Conservation (phyloP, 1,140 invertebrate species). For the Drosophila nasuta region DNA sequence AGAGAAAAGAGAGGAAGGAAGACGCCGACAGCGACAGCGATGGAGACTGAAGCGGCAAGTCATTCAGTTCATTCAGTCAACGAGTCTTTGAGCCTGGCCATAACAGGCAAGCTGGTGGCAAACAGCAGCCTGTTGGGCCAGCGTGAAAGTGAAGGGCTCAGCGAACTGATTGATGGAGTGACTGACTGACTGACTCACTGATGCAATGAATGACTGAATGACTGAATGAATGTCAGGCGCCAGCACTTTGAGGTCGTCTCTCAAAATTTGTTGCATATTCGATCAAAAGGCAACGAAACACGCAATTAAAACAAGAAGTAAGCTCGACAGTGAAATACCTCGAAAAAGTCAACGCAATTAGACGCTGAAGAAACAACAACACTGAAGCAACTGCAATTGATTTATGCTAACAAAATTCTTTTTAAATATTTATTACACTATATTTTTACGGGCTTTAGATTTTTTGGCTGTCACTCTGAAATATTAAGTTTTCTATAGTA, state of each 20-base stretch:
- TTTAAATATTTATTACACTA: no score
- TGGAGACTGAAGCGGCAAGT: constrained; percentile 12
- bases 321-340: background rate
- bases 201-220: constrained; percentile 56
- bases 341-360: background rate
- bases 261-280: constrained; percentile 16
- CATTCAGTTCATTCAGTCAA: constrained; percentile 41
- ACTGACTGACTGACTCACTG: constrained; percentile 16
- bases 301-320: background rate
- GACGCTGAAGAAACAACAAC: no score
- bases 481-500: no score
- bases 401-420: no score
- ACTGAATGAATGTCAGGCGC: constrained; percentile 2
- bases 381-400: no score
- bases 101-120: constrained; percentile 6
- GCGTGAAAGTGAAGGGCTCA: constrained; percentile 75
- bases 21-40: background rate
- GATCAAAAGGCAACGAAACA: background rate
- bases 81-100: constrained; percentile 40
- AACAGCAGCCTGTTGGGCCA: constrained; percentile 24
- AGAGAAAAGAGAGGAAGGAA: constrained; percentile 2
- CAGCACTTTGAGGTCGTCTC: constrained; percentile 6
- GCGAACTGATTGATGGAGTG: constrained; percentile 36
- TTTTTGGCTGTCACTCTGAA: no score
- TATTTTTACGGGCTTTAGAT: no score